Base-by-base conservation (phyloP, 1,140 invertebrate species). In the Nixonia krombeini region DNA sequence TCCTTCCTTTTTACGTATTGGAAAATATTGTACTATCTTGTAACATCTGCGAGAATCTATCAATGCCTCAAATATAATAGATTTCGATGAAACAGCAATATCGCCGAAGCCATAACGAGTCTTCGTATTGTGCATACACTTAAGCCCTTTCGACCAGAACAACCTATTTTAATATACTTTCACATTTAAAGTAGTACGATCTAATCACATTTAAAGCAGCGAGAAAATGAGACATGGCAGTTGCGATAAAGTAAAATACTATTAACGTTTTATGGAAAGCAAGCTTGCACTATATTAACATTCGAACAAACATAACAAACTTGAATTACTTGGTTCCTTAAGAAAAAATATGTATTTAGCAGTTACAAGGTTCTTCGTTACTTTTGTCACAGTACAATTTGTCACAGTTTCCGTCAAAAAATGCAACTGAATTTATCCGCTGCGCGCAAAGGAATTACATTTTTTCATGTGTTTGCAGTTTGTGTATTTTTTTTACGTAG, bases 21-120 rank as follows among this genome's bases (percentile, higher is more conserved):
- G 26, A 29, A 1, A 29, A 29, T 9, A 12, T 13, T 33, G 4
- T 6, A 10, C n/a, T 10, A 33, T 10, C 2, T 6, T 40, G n/a
- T 45, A n/a, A 9, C 35, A 38, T 25, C 10, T 9, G n/a, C n/a
- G 10, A 28, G 44, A 51, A n/a, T 47, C 46, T 61, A 68, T 57
- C 38, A 62, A 68, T 52, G 37, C 44, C 57, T 44, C 33, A 62
- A 70, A 75, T 78, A 74, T 77, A 72, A 73, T 56, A 53, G 65
- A 78, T 79, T 78, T 70, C 71, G 74, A 82, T 81, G 77, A 81
- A 80, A 76, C 75, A 79, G 77, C 76, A 80, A 81, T 83, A 80
- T 78, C 74, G 56, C 50, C 49, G 82, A 84, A 84, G 80, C 82
- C 82, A 75, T 82, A 84, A 79, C 73, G 80, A 70, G 72, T 73